Base-by-base conservation (phyloP, 2,797 vertebrate genomes). In the Poecilia velifera region DNA sequence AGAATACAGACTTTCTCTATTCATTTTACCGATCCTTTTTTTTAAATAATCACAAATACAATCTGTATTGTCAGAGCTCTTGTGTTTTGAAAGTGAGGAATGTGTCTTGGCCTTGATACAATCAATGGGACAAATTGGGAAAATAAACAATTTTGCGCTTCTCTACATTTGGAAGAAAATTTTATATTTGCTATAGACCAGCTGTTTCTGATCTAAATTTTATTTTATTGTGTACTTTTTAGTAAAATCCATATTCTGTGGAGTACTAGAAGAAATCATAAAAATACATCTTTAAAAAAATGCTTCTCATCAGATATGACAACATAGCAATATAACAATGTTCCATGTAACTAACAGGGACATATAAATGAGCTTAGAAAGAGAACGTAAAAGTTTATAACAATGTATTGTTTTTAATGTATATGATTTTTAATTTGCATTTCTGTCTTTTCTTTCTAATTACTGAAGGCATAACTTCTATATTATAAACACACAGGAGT, bases 11-110 rank as follows among this genome's bases (percentile, higher is more conserved):
- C 13, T 14, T 59, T 31, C 1, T 59, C 4, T 59, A 57, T 57
- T 57, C 3, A 57, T 57, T 57, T 57, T 57, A 55, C 22, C n/a
- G 7, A 55, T 9, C 2, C 9, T 2, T 22, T 53, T 25, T 53
- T 53, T 12, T n/a, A 25, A 12, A 10, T 57, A 57, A 57, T 4
- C 53, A n/a, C 25, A n/a, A n/a, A 57, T 34, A 2, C 34, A 34
- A 2, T 34, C 34, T 96, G 78, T 31, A 94, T 66, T 74, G 5
- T 57, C 66, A 96, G 94, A 94, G 90, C 94, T 94, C 94, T 92
- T 96, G 96, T 96, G 95, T 95, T 96, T 96, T 92, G 94, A 96
- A 94, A 96, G 95, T 76, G 80, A 93, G 91, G 92, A 78, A 79
- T 87, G 89, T 86, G 62, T 64, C 25, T 57, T n/a, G 53, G 9